A percentile compares a stretch with the other conserved stretches of the same genome.
These are phyloP conservation scores for Petrolisthes cinctipes DNA, from an alignment of 2,888 invertebrate species.

Conservation along the genomic window DNA sequence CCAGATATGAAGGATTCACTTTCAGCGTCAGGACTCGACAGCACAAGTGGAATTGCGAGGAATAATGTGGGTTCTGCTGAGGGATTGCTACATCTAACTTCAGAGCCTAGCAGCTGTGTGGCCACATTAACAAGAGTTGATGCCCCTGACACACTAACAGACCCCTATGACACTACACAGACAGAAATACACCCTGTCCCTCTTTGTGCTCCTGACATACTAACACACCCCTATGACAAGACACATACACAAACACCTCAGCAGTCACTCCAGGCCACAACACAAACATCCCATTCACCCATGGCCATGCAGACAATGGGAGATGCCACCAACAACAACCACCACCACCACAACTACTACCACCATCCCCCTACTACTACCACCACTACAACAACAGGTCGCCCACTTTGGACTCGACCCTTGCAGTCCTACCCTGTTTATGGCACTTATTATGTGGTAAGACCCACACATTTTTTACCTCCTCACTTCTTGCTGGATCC, in stretches of 20 bases:
- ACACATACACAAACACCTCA: background rate
- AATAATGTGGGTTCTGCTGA: constrained; percentile 22
- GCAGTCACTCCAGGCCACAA: constrained; percentile 8
- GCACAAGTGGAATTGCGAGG: background rate
- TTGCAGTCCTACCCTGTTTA: constrained; percentile 51
- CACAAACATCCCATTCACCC: constrained; percentile 12
- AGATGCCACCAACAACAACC: background rate
- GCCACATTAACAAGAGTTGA: constrained; percentile 44
- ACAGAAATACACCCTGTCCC: background rate
- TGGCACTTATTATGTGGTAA: constrained; percentile 56
- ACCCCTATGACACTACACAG: constrained; percentile 23
- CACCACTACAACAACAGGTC: constrained; percentile 3
- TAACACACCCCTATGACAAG: background rate
- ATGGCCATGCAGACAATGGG: background rate
- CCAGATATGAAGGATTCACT: too few species aligned
- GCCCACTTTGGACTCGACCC: constrained; percentile 38
- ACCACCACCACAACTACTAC: background rate
- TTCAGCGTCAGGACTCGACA: background rate
- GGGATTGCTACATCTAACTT: constrained; percentile 24
- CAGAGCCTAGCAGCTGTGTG: constrained; percentile 14
- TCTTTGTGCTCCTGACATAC: background rate
- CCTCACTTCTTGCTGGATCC: constrained; percentile 49
- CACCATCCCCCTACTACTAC: background rate
- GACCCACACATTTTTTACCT: constrained; percentile 59
- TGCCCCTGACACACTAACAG: constrained; percentile 42